Percentiles rank a stretch among this genome's conserved stretches.
phyloP scores from a whole-genome alignment of 2,113 vertebrate species.

The Todiramphus saurophagus region DNA sequence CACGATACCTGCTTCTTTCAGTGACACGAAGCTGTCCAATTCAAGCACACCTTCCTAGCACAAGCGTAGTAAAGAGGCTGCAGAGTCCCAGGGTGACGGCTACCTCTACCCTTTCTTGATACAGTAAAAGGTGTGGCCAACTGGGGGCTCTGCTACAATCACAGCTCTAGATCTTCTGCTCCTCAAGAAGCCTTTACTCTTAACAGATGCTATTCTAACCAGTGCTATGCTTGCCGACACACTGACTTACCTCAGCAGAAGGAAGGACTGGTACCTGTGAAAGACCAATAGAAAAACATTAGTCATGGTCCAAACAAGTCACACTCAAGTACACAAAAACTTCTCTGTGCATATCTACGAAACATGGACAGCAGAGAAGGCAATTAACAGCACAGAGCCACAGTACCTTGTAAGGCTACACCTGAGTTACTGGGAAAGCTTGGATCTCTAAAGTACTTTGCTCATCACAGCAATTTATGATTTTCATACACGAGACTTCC shows the following conservation, averaged over 20 bases:
- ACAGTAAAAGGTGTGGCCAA: background rate
- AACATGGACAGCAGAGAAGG: background rate
- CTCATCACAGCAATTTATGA: background rate
- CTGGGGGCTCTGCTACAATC: background rate
- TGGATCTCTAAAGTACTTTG: background rate
- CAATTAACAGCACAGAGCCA: background rate
- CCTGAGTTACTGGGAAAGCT: background rate
- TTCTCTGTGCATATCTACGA: accelerated
- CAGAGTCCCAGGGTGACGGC: background rate
- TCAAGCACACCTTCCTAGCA: background rate
- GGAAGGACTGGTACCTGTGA: conserved; percentile 32
- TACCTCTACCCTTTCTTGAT: background rate
- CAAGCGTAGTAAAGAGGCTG: background rate
- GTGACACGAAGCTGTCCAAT: background rate
- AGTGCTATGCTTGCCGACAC: background rate
- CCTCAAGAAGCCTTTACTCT: background rate
- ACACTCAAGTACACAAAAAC: background rate
- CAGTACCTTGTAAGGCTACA: accelerated
- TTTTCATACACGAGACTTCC: background rate
- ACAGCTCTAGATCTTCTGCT: background rate
- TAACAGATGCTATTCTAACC: background rate
- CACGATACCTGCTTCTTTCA: background rate
- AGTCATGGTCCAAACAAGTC: background rate
- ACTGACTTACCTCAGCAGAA: conserved; percentile 37
- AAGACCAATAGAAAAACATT: background rate